phyloP scores from a whole-genome alignment of 2,888 invertebrate species.

The Isotomurus palustris region DNA sequence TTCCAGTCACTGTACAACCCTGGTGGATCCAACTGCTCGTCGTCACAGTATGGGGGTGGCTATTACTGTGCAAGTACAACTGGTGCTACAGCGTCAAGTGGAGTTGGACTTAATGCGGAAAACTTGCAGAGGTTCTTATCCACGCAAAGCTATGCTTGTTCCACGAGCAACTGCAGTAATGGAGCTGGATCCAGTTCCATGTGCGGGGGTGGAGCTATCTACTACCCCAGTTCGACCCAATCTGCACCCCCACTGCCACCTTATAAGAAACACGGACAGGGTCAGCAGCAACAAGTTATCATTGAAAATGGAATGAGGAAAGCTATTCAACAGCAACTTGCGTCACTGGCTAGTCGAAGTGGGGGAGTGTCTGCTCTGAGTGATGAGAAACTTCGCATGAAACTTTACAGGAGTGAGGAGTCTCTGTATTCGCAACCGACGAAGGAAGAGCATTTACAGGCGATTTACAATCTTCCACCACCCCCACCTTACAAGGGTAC shows the following conservation, averaged over 20 bases:
- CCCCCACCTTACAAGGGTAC: constrained; percentile 42
- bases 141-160: constrained; percentile 38
- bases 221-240: constrained; percentile 44
- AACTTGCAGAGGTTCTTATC: constrained; percentile 44
- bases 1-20: constrained; percentile 42
- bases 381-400: constrained; percentile 35
- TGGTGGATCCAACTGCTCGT: constrained; percentile 40
- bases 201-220: no score
- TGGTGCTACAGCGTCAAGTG: constrained; percentile 10
- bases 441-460: constrained; percentile 40
- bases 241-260: constrained; percentile 45
- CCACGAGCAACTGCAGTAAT: constrained; percentile 21
- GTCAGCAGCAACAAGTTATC: constrained; percentile 18
- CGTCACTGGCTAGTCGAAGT: constrained; percentile 14
- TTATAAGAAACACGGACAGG: constrained; percentile 34
- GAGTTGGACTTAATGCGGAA: constrained; percentile 37
- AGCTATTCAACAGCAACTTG: constrained; percentile 39
- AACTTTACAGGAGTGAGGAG: constrained; percentile 43
- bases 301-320: constrained; percentile 46
- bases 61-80: constrained; percentile 28
- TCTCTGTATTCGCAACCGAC: constrained; percentile 40
- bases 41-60: constrained; percentile 42
- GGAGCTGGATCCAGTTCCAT: constrained; percentile 19
- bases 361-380: constrained; percentile 17
- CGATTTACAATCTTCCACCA: constrained; percentile 44